Base-by-base conservation (phyloP, 2,113 vertebrate species). In the Zosterops japonicus region DNA sequence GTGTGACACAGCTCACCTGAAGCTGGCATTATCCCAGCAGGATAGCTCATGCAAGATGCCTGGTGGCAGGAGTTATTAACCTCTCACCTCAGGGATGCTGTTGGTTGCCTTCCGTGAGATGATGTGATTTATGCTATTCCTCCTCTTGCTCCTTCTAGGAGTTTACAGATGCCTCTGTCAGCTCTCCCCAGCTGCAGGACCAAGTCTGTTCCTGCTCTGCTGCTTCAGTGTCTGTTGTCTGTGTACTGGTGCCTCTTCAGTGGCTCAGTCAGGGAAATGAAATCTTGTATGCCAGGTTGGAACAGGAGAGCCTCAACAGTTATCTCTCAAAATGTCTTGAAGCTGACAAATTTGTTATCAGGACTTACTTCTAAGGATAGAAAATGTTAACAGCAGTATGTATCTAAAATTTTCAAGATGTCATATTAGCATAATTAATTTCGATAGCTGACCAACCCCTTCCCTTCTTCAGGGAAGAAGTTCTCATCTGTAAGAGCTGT, bases 91-190 rank as follows among this genome's bases (percentile, higher is more conserved):
- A 49, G 31, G 65, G 39, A 11, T 1, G 2, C 33, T 61, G 29
- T 35, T 2, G 3, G 5, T 49, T 77, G 15, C 39, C 6, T 78
- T 9, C 11, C 7, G 22, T 44, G 28, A 53, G 56, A 13, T 3
- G 0, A 11, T 72, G 23, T 64, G 5, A 6, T 76, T 36, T 68
- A 8, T 4, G 0, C 29, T 69, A 2, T 85, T 74, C 24, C 22
- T 50, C 8, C n/a, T 8, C 21, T 47, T 50, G 18, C 13, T 55
- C 3, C 24, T 71, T 74, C 15, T 27, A 24, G 18, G 23, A 44
- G 8, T 65, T 77, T 27, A 24, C 33, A 69, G 47, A 10, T 1
- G 2, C 20, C 19, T 86, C 68, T 13, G 1, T 29, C 53, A 59
- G 10, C 41, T 55, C 33, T 53, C 39, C 3, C 4, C 19, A 46